Evolutionary conservation across 2,797 vertebrate species (phyloP), one percentile per base, ranked within the genome.

Genomic region (Sebastiscus tertius): DNA sequence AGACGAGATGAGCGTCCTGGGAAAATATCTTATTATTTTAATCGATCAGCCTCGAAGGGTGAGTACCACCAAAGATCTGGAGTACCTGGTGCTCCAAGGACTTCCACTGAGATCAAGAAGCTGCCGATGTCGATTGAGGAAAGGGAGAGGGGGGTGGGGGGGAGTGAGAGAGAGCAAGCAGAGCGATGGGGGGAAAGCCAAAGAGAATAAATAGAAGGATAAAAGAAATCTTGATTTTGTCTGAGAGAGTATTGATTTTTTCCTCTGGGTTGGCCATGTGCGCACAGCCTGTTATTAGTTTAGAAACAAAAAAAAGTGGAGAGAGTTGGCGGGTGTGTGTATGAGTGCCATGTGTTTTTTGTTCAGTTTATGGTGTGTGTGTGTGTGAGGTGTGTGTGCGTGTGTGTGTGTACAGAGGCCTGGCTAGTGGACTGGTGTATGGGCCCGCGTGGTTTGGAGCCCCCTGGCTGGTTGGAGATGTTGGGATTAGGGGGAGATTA

Each of bases 211-310:
- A 89, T 87, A 87, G 86, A 90, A 87, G 93, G 92, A 95, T 95
- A 93, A 95, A 95, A 95, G 93, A 96, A 95, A 95, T 96, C 93
- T 95, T 95, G 95, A 95, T 95, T 96, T 96, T 95, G 94, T 94
- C 92, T 94, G 94, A 95, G 94, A 94, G 95, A 87, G 87, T 95
- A 96, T 96, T 94, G 95, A 96, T 96, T 96, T 96, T 94, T 87
- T 88, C 90, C 93, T 93, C 93, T 91, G 94, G 92, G 93, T 93
- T 92, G 94, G 91, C 92, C 91, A 92, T 92, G 94, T 94, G 93
- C 88, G 75, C 90, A 88, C 87, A 91, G 93, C 88, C 93, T 94
- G 93, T 95, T 96, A 96, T 95, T 96, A 94, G 95, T 95, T 96
- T 94, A 91, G 91, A 95, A 93, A 94, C 85, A 89, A 93, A 93